Evolutionary conservation across 2,113 vertebrate species (phyloP), one percentile per base, ranked within the genome.

Genomic region (Odocoileus hemionus): DNA sequence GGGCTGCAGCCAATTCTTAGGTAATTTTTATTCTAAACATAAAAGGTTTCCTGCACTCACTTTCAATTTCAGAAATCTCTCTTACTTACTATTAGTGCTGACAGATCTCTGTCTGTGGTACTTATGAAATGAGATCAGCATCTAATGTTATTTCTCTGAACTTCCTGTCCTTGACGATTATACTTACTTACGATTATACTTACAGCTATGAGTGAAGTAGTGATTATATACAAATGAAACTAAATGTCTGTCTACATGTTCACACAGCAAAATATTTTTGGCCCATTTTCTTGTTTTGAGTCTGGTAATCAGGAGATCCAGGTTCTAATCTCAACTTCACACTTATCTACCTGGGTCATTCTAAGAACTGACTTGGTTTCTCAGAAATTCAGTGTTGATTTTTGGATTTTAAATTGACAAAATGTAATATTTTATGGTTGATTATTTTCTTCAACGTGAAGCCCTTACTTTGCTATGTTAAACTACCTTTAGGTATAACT

Each of bases 1-100:
- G 83, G 45, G 55, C 91, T 61, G 28, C 52, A 50, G 86, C 86
- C 96, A 95, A 39, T 86, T 95, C 52, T 88, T 95, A 39, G 76
- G 36, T 87, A 79, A 82, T 95, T 83, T 86, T 30, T 93, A 39
- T 79, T 96, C 78, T 89, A 94, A 94, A 93, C 67, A 61, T 86
- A 93, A 95, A 86, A 90, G 58, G 26, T 36, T 87, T 86, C 58
- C 50, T 94, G 64, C 19, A 89, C 6, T 97, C 54, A 45, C 21
- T 94, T 87, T 95, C 28, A 93, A 57, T 92, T 96, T 97, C 76
- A 61, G 47, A 17, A 86, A 70, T 78, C 36, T 86, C 55, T 94
- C 43, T 88, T 9, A 78, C 78, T 93, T 52, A 17, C n/a, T 55
- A 33, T 96, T 82, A 90, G 33, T 39, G 43, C 23, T 94, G 58